These are phyloP conservation scores for Thamnaconus septentrionalis DNA, from an alignment of 2,113 vertebrate genomes.

Conservation along the genomic window DNA sequence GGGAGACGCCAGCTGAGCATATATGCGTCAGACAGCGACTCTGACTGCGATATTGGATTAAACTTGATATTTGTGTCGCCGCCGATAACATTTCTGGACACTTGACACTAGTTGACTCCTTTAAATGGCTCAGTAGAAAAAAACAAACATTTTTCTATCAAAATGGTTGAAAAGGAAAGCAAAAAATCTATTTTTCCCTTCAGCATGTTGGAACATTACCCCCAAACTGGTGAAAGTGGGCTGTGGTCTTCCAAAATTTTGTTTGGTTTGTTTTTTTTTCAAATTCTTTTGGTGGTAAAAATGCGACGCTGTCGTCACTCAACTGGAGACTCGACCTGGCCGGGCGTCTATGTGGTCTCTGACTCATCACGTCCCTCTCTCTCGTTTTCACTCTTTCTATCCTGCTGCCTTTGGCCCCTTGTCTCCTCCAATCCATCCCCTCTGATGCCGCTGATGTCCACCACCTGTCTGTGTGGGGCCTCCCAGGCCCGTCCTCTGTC, in stretches of 20 bases:
- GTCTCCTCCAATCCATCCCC: conserved; percentile 7
- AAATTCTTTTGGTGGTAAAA: background rate
- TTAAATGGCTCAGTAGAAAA: too few relatives aligned
- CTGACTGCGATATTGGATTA: too few relatives aligned
- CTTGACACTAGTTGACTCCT: too few relatives aligned
- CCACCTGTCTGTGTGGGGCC: conserved; percentile 74
- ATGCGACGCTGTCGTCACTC: conserved; percentile 19
- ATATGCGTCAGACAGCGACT: conserved; percentile 29
- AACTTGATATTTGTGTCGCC: too few relatives aligned
- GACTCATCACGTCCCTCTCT: conserved; percentile 53
- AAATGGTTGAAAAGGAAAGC: too few relatives aligned
- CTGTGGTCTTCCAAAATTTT: too few relatives aligned
- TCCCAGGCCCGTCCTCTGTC: conserved; percentile 68
- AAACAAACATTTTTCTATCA: too few relatives aligned
- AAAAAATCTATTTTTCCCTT: too few relatives aligned
- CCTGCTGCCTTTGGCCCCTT: conserved; percentile 29
- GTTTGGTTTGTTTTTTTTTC: too few relatives aligned
- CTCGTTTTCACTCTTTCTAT: conserved; percentile 29
- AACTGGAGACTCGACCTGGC: conserved; percentile 43
- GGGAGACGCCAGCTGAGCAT: conserved; percentile 5
- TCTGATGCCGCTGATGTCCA: conserved; percentile 56
- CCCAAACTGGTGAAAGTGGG: too few relatives aligned
- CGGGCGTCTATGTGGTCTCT: conserved; percentile 68
- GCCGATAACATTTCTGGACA: too few relatives aligned
- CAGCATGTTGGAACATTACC: too few relatives aligned